Conservation (phyloP, 2,888 invertebrate genomes). For the Conomelus anceps region DNA sequence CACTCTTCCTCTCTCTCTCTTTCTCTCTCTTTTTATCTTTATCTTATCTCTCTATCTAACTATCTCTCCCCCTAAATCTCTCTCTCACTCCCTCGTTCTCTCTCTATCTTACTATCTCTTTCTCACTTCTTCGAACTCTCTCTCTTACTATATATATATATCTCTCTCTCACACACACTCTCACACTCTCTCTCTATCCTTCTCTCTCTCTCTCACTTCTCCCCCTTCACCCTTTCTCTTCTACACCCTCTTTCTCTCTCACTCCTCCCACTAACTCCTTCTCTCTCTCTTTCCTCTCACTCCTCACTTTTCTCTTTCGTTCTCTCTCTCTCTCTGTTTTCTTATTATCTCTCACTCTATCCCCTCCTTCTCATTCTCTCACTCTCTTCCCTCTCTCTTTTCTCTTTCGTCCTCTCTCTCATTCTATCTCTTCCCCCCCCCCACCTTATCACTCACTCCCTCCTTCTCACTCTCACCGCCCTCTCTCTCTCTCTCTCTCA, state of each 20-base stretch:
- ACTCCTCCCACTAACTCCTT: background rate
- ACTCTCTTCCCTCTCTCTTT: background rate
- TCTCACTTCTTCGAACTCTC: too few relatives aligned
- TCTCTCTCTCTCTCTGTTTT: background rate
- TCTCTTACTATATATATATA: background rate
- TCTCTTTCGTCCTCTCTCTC: background rate
- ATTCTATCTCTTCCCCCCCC: background rate
- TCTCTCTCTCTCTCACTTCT: background rate
- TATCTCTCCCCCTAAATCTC: too few relatives aligned
- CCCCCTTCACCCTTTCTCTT: background rate
- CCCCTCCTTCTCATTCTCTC: too few relatives aligned
- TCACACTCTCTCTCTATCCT: background rate
- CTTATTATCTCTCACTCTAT: background rate
- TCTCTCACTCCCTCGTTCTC: too few relatives aligned
- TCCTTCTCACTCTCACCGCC: too few relatives aligned
- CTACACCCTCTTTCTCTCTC: background rate
- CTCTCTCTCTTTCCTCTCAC: background rate
- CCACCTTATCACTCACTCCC: too few relatives aligned
- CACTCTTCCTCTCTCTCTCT: too few relatives aligned
- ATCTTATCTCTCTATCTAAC: too few relatives aligned
- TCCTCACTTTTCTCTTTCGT: background rate
- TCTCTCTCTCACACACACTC: background rate
- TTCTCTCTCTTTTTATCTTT: too few relatives aligned
- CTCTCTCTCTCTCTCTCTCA: background rate
- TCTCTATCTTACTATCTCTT: too few relatives aligned